Conservation (phyloP, 2,113 vertebrate species). For the Hemibagrus wyckioides region DNA sequence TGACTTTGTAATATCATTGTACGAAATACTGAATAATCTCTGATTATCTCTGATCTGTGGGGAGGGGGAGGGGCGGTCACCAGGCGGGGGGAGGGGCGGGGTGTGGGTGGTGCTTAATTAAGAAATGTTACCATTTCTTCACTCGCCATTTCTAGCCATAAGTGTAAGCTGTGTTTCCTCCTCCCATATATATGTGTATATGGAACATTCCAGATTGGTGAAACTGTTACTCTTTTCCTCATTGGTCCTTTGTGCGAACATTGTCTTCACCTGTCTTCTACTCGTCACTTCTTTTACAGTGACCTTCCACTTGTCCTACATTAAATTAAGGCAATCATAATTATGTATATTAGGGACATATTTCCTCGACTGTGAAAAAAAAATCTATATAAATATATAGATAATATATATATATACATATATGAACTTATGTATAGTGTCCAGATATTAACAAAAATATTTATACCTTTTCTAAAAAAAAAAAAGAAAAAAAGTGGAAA, state of each 20-base stretch:
- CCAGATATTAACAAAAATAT: slow-evolving; percentile 79
- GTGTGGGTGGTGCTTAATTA: slow-evolving; percentile 54
- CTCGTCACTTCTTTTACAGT: slow-evolving; percentile 73
- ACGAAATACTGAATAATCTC: slow-evolving; percentile 63
- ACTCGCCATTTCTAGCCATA: slow-evolving; percentile 88
- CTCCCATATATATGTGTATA: slow-evolving; percentile 83
- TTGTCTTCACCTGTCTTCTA: slow-evolving; percentile 75
- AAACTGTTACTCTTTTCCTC: slow-evolving; percentile 65
- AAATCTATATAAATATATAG: slow-evolving; percentile 79
- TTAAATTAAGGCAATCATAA: slow-evolving; percentile 72
- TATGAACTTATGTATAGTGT: slow-evolving; percentile 78
- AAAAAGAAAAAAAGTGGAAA: slow-evolving; percentile 51
- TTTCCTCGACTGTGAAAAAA: slow-evolving; percentile 80
- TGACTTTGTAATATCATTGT: slow-evolving; percentile 70
- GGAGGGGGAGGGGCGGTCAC: slow-evolving; percentile 28
- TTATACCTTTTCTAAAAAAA: slow-evolving; percentile 76
- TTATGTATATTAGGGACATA: slow-evolving; percentile 79
- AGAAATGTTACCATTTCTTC: slow-evolving; percentile 75
- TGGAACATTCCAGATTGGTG: slow-evolving; percentile 83
- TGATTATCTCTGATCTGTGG: slow-evolving; percentile 57
- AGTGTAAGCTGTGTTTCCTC: slow-evolving; percentile 88
- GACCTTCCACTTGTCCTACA: slow-evolving; percentile 72
- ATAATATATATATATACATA: slow-evolving; percentile 76
- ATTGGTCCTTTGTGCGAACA: slow-evolving; percentile 83
- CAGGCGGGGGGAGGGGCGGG: no score